phyloP scores from a whole-genome alignment of 2,797 vertebrate genomes.

The Stomatorhinus walkeri region DNA sequence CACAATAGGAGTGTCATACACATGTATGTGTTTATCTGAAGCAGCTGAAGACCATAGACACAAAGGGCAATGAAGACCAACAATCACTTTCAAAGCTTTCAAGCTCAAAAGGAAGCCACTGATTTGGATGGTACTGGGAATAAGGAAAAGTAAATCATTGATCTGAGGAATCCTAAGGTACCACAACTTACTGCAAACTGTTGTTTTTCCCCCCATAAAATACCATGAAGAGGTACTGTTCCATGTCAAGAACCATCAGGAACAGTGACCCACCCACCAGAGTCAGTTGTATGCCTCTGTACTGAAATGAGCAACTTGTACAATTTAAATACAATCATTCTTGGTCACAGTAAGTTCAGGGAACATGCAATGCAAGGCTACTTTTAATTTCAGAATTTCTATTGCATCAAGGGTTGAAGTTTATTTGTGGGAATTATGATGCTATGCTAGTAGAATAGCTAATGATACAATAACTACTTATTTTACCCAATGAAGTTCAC shows the following conservation, averaged over 20 bases:
- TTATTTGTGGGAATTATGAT: neutral
- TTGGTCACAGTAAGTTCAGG: neutral
- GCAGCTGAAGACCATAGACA: neutral
- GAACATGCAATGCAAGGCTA: neutral
- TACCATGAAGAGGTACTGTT: neutral
- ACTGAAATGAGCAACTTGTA: neutral
- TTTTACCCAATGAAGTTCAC: neutral
- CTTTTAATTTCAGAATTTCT: neutral
- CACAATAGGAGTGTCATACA: neutral
- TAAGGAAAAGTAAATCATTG: neutral
- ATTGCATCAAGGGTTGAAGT: neutral
- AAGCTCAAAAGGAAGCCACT: neutral
- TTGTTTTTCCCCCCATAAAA: neutral
- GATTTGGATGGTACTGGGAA: neutral
- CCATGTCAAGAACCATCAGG: neutral
- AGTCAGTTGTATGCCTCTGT: neutral
- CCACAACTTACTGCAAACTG: neutral
- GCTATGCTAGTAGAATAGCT: neutral
- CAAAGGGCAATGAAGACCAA: neutral
- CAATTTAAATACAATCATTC: neutral
- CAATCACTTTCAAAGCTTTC: neutral
- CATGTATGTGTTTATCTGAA: neutral
- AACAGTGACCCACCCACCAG: neutral
- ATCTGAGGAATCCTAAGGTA: neutral
- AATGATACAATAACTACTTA: neutral